Conservation (phyloP, 2,797 vertebrate genomes). For the Phaenicophaeus curvirostris region DNA sequence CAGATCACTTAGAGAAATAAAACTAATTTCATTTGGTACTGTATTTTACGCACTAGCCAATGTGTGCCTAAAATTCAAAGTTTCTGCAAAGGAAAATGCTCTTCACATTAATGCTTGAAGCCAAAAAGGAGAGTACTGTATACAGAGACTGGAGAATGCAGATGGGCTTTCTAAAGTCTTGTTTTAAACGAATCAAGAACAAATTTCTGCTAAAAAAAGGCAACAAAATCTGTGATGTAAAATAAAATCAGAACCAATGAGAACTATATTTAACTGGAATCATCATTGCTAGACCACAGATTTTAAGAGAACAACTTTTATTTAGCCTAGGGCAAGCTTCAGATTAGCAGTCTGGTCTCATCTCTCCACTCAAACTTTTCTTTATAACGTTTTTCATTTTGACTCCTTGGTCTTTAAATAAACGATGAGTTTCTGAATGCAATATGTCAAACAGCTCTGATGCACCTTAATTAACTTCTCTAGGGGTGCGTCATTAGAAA, state of each 20-base stretch:
- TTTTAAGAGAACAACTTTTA: background rate
- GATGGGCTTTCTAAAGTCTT: background rate
- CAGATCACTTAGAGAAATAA: conserved; percentile 11
- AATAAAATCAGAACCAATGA: conserved; percentile 9
- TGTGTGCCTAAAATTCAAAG: background rate
- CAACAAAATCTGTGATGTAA: background rate
- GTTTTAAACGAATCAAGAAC: background rate
- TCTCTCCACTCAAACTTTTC: background rate
- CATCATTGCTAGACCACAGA: background rate
- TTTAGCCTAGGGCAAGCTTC: background rate
- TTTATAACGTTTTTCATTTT: background rate
- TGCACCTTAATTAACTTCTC: background rate
- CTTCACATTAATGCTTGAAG: background rate
- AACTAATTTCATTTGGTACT: background rate
- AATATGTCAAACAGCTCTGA: background rate
- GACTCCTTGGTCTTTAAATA: background rate
- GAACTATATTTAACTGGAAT: conserved; percentile 17
- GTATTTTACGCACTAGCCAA: background rate
- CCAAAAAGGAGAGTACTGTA: background rate
- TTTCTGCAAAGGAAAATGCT: background rate
- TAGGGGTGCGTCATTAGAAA: background rate
- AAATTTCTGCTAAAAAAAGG: background rate
- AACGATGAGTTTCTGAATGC: background rate
- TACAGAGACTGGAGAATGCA: background rate
- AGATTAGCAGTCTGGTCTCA: conserved; percentile 33